Evolutionary conservation across 2,797 vertebrate genomes (phyloP).

Genomic region (Myotis myotis): DNA sequence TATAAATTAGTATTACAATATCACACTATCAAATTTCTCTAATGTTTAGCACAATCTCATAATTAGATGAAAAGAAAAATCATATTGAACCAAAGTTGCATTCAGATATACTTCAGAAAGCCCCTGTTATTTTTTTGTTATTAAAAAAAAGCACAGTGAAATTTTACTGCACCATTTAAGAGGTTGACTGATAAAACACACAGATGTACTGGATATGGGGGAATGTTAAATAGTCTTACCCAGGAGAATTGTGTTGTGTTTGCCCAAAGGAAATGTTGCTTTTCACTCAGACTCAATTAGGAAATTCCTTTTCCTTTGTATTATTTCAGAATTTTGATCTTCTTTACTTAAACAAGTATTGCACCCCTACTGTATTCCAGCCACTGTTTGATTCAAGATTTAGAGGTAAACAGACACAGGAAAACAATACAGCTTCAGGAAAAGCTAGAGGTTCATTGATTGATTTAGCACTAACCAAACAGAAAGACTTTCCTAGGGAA

Average conservation of each 20-base stretch:
- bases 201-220: neutral
- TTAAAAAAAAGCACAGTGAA: neutral
- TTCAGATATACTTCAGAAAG: neutral
- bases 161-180: neutral
- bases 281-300: neutral
- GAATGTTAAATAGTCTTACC: neutral
- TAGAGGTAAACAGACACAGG: neutral
- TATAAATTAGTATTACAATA: neutral
- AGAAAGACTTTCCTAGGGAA: neutral
- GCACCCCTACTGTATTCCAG: neutral
- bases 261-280: neutral
- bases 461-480: neutral
- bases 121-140: neutral
- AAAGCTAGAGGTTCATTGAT: neutral
- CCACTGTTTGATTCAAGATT: neutral
- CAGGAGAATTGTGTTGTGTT: neutral
- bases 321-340: neutral
- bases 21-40: neutral
- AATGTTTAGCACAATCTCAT: neutral
- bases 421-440: neutral
- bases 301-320: neutral
- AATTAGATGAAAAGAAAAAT: neutral
- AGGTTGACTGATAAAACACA: neutral
- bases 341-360: neutral
- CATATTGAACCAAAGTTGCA: neutral